Evolutionary conservation across 30 jellyfish, hydroid and myxozoan genomes (phyloP).

Genomic region (Hydractinia echinata): DNA sequence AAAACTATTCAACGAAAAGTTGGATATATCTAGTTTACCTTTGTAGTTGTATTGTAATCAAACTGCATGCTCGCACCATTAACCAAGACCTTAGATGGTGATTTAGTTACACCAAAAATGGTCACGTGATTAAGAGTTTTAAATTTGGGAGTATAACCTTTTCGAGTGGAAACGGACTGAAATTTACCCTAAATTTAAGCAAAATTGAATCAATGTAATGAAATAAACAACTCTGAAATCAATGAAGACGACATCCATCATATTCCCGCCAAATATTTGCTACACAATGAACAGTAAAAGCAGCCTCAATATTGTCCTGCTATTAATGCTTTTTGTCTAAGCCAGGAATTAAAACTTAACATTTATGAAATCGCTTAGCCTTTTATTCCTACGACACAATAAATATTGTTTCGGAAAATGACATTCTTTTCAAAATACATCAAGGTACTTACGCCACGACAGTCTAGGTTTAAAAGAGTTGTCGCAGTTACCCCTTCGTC

Average conservation of each 20-base stretch:
- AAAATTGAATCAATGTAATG: neutral
- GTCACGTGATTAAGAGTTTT: slow-evolving; percentile 34
- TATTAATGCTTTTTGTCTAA: neutral
- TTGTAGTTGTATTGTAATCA: slow-evolving; percentile 19
- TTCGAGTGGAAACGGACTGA: slow-evolving; percentile 21
- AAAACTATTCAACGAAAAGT: too few relatives aligned
- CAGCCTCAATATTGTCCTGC: neutral
- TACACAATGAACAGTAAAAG: neutral
- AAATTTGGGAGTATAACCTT: slow-evolving; percentile 54
- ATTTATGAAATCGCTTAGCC: neutral
- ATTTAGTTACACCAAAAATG: slow-evolving; percentile 45
- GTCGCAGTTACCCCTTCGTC: too few relatives aligned
- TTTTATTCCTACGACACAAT: too few relatives aligned
- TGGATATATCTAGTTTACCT: slow-evolving; percentile 21
- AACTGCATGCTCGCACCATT: slow-evolving; percentile 51
- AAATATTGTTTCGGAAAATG: too few relatives aligned
- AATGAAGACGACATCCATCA: too few relatives aligned
- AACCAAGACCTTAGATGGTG: slow-evolving; percentile 44
- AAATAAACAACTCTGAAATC: neutral
- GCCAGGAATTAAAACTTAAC: neutral
- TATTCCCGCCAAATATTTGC: too few relatives aligned
- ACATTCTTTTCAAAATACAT: too few relatives aligned
- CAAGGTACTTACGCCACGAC: too few relatives aligned
- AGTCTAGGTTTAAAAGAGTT: too few relatives aligned
- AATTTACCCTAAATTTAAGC: slow-evolving; percentile 29